phyloP scores from a whole-genome alignment of 2,113 vertebrate genomes.

The Octodon degus region DNA sequence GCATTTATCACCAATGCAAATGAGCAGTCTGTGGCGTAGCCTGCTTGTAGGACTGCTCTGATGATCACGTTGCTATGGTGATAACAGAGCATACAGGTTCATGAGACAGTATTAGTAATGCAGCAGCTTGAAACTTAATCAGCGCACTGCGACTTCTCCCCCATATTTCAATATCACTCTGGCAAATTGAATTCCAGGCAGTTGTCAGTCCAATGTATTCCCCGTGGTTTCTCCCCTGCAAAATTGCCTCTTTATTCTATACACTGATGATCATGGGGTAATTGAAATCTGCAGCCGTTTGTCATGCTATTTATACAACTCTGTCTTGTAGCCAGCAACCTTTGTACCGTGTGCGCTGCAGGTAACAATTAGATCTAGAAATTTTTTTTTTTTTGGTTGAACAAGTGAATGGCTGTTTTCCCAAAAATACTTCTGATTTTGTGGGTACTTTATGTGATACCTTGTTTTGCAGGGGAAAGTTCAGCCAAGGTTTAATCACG shows the following conservation, averaged over 20 bases:
- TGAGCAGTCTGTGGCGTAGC: slow-evolving; percentile 77
- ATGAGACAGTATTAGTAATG: slow-evolving; percentile 84
- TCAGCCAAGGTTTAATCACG: slow-evolving; percentile 73
- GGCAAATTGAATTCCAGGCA: slow-evolving; percentile 87
- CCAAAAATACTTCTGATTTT: slow-evolving; percentile 46
- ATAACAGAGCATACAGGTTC: slow-evolving; percentile 82
- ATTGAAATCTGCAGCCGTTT: slow-evolving; percentile 85
- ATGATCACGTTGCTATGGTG: slow-evolving; percentile 86
- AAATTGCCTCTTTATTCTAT: slow-evolving; percentile 85
- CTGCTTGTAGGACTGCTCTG: slow-evolving; percentile 76
- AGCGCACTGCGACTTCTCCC: slow-evolving; percentile 79
- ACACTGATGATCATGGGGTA: slow-evolving; percentile 81
- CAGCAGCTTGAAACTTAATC: slow-evolving; percentile 86
- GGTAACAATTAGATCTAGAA: slow-evolving; percentile 78
- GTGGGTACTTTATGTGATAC: slow-evolving; percentile 61
- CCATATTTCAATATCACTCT: slow-evolving; percentile 86
- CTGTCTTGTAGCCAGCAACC: slow-evolving; percentile 75
- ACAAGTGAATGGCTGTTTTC: slow-evolving; percentile 65
- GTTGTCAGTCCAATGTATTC: slow-evolving; percentile 86
- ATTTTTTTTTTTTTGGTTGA: slow-evolving; percentile 63
- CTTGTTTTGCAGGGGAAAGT: slow-evolving; percentile 70
- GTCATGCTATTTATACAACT: slow-evolving; percentile 80
- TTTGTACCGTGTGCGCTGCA: slow-evolving; percentile 71
- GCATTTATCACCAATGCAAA: slow-evolving; percentile 83
- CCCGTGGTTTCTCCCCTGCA: slow-evolving; percentile 81